These are phyloP conservation scores for Setipinna tenuifilis DNA, from an alignment of 2,797 vertebrate genomes.

Conservation along the genomic window DNA sequence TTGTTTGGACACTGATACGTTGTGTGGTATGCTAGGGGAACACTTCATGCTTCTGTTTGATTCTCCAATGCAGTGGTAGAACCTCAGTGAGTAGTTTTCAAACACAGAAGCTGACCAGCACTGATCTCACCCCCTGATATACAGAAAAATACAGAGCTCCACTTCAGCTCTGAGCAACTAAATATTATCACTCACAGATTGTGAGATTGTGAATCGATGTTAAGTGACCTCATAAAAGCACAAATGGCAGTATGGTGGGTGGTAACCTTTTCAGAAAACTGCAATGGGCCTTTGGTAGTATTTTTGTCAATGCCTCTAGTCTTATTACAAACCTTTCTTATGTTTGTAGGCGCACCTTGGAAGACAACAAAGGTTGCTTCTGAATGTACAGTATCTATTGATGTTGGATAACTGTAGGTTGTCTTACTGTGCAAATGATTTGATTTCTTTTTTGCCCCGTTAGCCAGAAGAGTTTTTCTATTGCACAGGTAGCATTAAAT, in stretches of 20 bases:
- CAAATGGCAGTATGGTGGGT: neutral
- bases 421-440: neutral
- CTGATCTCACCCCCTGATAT: neutral
- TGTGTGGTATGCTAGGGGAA: slow-evolving; percentile 31
- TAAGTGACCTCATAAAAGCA: neutral
- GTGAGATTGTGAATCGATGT: neutral
- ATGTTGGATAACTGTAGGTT: slow-evolving; percentile 33
- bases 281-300: slow-evolving; percentile 38
- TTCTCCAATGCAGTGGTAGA: neutral
- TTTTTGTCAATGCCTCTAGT: slow-evolving; percentile 45
- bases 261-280: slow-evolving; percentile 24
- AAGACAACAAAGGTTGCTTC: slow-evolving; percentile 29
- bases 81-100: neutral
- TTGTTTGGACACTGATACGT: slow-evolving; percentile 32
- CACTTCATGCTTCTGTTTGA: slow-evolving; percentile 33
- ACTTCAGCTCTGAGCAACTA: neutral
- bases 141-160: slow-evolving; percentile 1
- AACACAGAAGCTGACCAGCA: neutral
- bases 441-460: neutral
- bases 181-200: neutral
- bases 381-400: slow-evolving; percentile 20
- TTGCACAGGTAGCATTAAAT: neutral
- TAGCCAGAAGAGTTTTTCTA: neutral
- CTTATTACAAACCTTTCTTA: slow-evolving; percentile 45
- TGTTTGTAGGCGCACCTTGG: slow-evolving; percentile 34